Evolutionary conservation across 2,797 vertebrate genomes (phyloP), one percentile per base, ranked within the genome.

Genomic region (Enoplosus armatus): DNA sequence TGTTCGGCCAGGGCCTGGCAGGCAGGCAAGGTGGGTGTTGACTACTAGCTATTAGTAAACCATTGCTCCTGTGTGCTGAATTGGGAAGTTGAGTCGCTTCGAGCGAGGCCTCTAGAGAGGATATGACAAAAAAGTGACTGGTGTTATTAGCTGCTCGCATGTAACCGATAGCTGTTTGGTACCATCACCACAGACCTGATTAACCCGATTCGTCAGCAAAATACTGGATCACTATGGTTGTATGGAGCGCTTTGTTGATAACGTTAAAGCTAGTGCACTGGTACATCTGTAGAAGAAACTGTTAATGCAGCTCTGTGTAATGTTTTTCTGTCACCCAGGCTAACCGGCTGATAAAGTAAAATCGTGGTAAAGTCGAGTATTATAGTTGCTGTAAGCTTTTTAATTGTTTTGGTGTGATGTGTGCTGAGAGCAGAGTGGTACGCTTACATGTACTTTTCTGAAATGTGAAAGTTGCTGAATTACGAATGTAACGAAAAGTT

Each of bases 41-140:
- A 83, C 85, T 72, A 45, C 87, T 81, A 75, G 75, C 74, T 75
- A 54, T 69, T 77, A 71, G 85, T 83, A 60, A 89, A 85, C 54
- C 68, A 12, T 54, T 50, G 65, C 68, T 45, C 26, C 41, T 77
- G 48, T 83, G 68, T 45, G 70, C 75, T 78, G 85, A 93, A 92
- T 92, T 84, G 90, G 90, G 92, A 94, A 93, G 94, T 94, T 86
- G 84, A 62, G 74, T 78, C 41, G 54, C 66, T 61, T 67, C 75
- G 67, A 81, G 35, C 41, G 3, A 85, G 90, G 82, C 84, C 84
- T 85, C 41, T 5, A 53, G 63, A 67, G 73, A 87, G 82, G 75
- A 87, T 72, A 69, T 86, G 85, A 86, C 77, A 88, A 85, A 81
- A 84, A 83, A 80, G 89, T 90, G 68, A 7, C 68, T 65, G 72